Evolutionary conservation across 2,113 vertebrate genomes (phyloP), one percentile per base, ranked within the genome.

Genomic region (Scomber scombrus): DNA sequence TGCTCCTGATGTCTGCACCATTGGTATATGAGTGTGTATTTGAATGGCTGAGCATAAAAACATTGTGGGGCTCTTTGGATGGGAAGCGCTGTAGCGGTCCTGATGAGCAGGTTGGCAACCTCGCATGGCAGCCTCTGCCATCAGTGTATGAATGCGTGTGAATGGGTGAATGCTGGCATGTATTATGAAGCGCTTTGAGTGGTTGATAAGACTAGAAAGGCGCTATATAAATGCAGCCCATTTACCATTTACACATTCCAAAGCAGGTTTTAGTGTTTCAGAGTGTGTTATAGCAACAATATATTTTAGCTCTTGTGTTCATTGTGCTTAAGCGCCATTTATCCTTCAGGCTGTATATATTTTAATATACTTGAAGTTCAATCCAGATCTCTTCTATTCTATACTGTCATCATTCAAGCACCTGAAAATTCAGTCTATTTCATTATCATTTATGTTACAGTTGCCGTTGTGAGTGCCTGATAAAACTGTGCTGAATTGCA

Each of bases 221-320:
- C 34, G 6, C 8, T 2, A 40, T 40, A 40, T 40, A 40, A 40
- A 40, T 40, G 34, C 7, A 7, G 34, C 9, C 34, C 34, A 40
- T 40, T 40, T 40, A 40, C 34, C 34, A 40, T 40, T 40, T n/a
- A 16, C 57, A 68, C 70, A 69, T 64, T 58, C 63, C 52, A 70
- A 57, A 74, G 70, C 46, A 26, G 23, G 9, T 46, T 64, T 71
- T 16, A 40, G 34, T 40, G 6, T 40, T 40, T 40, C 34, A 66
- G 15, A 46, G 21, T 46, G 52, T 14, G 13, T 65, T 71, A 58
- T 18, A 43, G 55, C 29, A 64, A 58, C 58, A 45, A 52, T 10
- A 47, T 50, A 16, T 0, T 34, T 18, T 13, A 0, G 0, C 61
- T 34, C 52, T 70, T 64, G 10, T 60, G 46, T 52, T 65, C 15